Evolutionary conservation across 2,113 vertebrate genomes (phyloP).

Genomic region (Sphaerodactylus townsendi): DNA sequence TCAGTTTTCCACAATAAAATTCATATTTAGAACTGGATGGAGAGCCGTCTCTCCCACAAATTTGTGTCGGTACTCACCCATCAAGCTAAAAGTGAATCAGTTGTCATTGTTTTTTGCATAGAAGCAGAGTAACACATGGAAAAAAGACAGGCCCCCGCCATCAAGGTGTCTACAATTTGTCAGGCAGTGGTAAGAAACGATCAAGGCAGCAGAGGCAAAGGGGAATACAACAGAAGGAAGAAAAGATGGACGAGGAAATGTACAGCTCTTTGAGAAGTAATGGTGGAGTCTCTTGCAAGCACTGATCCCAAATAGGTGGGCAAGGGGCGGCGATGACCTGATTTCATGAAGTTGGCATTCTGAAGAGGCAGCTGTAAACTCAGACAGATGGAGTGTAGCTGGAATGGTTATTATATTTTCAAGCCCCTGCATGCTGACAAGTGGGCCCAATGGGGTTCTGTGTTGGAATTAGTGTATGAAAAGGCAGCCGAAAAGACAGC

Average conservation of each 20-base stretch:
- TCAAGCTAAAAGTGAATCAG: neutral
- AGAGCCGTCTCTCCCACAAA: neutral
- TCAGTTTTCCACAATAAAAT: neutral
- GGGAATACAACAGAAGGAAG: neutral
- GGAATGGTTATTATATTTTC: constrained; percentile 39
- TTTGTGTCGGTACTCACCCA: neutral
- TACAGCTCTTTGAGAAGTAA: neutral
- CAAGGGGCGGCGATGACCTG: neutral
- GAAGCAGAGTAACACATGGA: neutral
- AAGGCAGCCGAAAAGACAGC: constrained; percentile 40
- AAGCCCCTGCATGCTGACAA: constrained; percentile 35
- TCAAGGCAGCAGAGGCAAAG: neutral
- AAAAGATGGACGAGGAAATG: neutral
- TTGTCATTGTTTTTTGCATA: neutral
- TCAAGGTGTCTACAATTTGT: neutral
- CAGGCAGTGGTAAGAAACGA: neutral
- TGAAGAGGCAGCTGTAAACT: constrained; percentile 31
- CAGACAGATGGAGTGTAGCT: constrained; percentile 25
- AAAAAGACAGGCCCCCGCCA: neutral
- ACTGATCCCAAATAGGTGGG: neutral
- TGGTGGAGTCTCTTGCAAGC: neutral
- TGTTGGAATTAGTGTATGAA: constrained; percentile 36
- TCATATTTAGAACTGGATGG: neutral
- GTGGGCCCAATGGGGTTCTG: constrained; percentile 16
- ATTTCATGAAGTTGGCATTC: constrained; percentile 15